Conservation (phyloP, 2,888 invertebrate genomes). For the Crioceris asparagi region DNA sequence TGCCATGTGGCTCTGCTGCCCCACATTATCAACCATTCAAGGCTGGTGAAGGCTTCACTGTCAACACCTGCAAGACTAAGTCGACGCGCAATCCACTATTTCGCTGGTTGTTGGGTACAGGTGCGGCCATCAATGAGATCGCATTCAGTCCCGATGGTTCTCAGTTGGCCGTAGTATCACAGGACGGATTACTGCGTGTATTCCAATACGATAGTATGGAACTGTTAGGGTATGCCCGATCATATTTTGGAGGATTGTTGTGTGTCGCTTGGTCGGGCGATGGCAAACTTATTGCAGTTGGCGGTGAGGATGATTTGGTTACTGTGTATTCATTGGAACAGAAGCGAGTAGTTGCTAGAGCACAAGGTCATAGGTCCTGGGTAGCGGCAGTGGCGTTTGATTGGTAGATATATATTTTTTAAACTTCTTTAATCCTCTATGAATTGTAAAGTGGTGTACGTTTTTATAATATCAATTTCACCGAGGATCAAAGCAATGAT, state of each 20-base stretch:
- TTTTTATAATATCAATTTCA: no score
- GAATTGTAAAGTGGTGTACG: no score
- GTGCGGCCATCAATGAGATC: slow-evolving; percentile 80
- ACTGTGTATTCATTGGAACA: slow-evolving; percentile 95
- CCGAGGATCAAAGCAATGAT: no score
- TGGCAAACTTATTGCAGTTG: slow-evolving; percentile 87
- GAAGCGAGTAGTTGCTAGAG: slow-evolving; percentile 89
- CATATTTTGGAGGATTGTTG: slow-evolving; percentile 95
- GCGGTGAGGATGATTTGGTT: slow-evolving; percentile 97
- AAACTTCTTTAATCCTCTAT: no score
- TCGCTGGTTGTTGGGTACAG: slow-evolving; percentile 72
- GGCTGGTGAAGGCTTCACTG: slow-evolving; percentile 85
- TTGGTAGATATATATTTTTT: slow-evolving; percentile 47
- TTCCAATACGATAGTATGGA: slow-evolving; percentile 98
- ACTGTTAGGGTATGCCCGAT: slow-evolving; percentile 81
- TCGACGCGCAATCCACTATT: slow-evolving; percentile 93
- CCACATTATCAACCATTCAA: slow-evolving; percentile 95
- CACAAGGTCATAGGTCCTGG: slow-evolving; percentile 97
- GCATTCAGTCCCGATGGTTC: slow-evolving; percentile 92
- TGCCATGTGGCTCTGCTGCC: slow-evolving; percentile 78
- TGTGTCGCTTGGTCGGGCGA: slow-evolving; percentile 99
- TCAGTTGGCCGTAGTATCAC: slow-evolving; percentile 88
- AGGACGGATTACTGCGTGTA: slow-evolving; percentile 89
- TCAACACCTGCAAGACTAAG: slow-evolving; percentile 94
- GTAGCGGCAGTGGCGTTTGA: slow-evolving; percentile 95